These are phyloP conservation scores for Dysmachus trigonus DNA, from an alignment of 2,888 invertebrate species.

Conservation along the genomic window DNA sequence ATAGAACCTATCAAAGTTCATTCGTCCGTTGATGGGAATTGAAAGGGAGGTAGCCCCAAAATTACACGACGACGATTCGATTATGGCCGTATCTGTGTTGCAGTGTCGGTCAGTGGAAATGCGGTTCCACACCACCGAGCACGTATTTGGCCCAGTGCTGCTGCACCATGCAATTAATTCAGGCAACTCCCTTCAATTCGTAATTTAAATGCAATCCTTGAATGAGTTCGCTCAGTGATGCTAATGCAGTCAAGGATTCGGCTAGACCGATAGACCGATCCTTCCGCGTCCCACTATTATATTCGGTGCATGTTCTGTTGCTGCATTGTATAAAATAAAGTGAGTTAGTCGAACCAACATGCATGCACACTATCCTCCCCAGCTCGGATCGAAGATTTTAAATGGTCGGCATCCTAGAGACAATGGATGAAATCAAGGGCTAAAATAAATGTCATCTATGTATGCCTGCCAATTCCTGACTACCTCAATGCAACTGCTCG, in stretches of 20 bases:
- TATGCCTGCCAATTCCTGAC: background rate
- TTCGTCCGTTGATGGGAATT: background rate
- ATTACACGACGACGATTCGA: conserved; percentile 1
- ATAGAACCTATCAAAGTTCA: background rate
- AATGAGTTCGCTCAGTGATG: conserved; percentile 16
- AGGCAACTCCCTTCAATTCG: conserved; percentile 22
- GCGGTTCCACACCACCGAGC: background rate
- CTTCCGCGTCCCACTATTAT: conserved; percentile 4
- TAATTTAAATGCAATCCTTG: conserved; percentile 33
- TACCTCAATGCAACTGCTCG: background rate
- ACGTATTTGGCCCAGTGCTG: background rate
- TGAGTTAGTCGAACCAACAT: background rate
- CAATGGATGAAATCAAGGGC: background rate
- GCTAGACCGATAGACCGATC: background rate
- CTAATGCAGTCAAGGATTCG: conserved; percentile 31
- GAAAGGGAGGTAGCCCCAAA: background rate
- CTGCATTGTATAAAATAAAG: conserved; percentile 29
- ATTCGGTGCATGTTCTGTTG: conserved; percentile 27
- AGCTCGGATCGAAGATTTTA: background rate
- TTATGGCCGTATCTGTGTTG: background rate
- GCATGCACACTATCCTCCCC: background rate
- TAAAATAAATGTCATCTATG: background rate
- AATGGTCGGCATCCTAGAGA: background rate
- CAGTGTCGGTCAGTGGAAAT: background rate
- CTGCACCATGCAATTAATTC: conserved; percentile 17